phyloP scores from a whole-genome alignment of 2,888 invertebrate genomes.

The Leucoptera coffeella region DNA sequence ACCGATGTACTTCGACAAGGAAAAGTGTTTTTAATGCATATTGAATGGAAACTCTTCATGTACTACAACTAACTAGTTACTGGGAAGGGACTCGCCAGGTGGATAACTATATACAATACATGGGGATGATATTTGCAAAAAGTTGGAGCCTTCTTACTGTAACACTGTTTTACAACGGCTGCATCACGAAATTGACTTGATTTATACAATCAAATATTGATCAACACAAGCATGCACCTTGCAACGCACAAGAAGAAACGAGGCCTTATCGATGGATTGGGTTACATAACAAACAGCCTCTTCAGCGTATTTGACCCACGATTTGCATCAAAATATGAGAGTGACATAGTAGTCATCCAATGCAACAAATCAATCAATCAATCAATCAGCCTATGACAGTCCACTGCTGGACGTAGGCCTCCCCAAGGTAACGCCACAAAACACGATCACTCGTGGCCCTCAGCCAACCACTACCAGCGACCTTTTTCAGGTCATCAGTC shows the following conservation, averaged over 20 bases:
- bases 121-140: constrained; percentile 1
- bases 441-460: too few species aligned
- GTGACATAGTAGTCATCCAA: constrained; percentile 4
- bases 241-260: constrained; percentile 2
- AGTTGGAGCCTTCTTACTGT: constrained; percentile 5
- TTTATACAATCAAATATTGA: constrained; percentile 4
- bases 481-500: too few species aligned
- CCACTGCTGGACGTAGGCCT: too few species aligned
- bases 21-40: constrained; percentile 6
- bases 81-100: constrained; percentile 4
- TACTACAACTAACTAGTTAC: constrained; percentile 7
- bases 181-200: constrained; percentile 4
- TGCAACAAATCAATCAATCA: too few species aligned
- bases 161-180: constrained; percentile 2
- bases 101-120: constrained; percentile 2
- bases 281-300: constrained; percentile 4
- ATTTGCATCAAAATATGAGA: constrained; percentile 6
- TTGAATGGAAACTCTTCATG: constrained; percentile 7
- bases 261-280: constrained; percentile 5
- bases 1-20: constrained; percentile 6
- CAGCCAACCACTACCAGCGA: too few species aligned
- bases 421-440: too few species aligned
- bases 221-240: constrained; percentile 4
- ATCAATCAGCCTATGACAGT: too few species aligned
- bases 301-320: constrained; percentile 6